Conservation (phyloP, 35 echinoderm and acorn worm genomes). For the Amphiura filiformis region DNA sequence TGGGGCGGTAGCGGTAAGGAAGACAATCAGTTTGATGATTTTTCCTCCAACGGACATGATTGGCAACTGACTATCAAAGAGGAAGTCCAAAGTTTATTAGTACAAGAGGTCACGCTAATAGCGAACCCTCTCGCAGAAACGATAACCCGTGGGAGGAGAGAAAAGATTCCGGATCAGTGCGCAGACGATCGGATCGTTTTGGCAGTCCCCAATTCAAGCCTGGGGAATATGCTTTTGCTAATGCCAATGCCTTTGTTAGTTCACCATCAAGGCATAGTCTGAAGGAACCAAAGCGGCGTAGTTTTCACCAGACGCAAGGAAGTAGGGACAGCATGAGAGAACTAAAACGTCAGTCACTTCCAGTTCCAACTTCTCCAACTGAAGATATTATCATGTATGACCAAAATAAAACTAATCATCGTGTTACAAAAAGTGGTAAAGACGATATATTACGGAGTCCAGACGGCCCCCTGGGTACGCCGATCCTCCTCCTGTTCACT, state of each 20-base stretch:
- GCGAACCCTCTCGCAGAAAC: constrained; percentile 13
- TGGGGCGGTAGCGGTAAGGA: background rate
- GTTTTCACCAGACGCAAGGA: background rate
- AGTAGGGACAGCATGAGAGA: background rate
- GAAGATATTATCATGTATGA: background rate
- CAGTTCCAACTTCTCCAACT: background rate
- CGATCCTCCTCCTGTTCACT: background rate
- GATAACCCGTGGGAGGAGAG: background rate
- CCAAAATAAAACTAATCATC: background rate
- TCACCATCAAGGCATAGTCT: background rate
- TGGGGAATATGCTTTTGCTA: background rate
- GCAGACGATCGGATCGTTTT: background rate
- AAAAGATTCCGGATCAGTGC: background rate
- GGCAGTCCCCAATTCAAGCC: background rate
- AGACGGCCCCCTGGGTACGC: background rate
- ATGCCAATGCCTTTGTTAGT: background rate
- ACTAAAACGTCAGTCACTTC: background rate
- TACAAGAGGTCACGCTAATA: constrained; percentile 1
- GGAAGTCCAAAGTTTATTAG: background rate
- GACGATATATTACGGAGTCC: background rate
- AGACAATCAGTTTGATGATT: background rate
- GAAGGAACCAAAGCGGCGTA: background rate
- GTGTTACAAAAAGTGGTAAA: background rate
- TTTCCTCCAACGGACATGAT: background rate
- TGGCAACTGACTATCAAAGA: background rate